These are phyloP conservation scores for Ornithorhynchus anatinus DNA, from an alignment of 2,113 vertebrate species.

Conservation along the genomic window DNA sequence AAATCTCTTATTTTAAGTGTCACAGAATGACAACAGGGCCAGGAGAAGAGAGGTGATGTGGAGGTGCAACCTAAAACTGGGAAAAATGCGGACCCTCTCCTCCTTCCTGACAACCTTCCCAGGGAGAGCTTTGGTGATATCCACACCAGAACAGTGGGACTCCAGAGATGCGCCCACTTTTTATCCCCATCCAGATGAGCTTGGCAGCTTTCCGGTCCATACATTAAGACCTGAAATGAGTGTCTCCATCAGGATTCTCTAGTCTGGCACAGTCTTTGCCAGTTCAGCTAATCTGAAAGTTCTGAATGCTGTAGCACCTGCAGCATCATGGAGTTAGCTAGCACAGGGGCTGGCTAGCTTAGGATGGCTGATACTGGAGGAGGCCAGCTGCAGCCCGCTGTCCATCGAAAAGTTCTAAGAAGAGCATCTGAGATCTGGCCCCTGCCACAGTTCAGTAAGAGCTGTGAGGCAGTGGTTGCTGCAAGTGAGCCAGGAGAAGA, in stretches of 20 bases:
- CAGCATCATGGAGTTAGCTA: neutral
- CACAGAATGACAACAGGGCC: neutral
- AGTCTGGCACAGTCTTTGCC: neutral
- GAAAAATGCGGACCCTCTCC: neutral
- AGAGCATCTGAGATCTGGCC: neutral
- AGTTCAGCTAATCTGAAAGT: slow-evolving; percentile 12
- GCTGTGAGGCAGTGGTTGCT: too few species aligned
- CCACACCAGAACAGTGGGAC: neutral
- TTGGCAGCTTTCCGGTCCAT: neutral
- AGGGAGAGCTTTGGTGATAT: accelerated
- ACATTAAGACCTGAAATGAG: neutral
- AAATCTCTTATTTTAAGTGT: neutral
- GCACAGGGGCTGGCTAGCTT: neutral
- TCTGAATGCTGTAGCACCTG: neutral
- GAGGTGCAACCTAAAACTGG: neutral
- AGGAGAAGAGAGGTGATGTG: neutral
- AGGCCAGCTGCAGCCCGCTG: neutral
- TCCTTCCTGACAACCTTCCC: neutral
- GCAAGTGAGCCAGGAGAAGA: too few species aligned
- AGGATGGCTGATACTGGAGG: slow-evolving; percentile 4
- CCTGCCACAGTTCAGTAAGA: too few species aligned
- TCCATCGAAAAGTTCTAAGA: neutral
- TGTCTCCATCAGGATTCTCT: slow-evolving; percentile 28
- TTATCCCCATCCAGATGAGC: neutral
- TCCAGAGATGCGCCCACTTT: neutral